Evolutionary conservation across 2,888 invertebrate genomes (phyloP).

Genomic region (Troides oblongomaculatus): DNA sequence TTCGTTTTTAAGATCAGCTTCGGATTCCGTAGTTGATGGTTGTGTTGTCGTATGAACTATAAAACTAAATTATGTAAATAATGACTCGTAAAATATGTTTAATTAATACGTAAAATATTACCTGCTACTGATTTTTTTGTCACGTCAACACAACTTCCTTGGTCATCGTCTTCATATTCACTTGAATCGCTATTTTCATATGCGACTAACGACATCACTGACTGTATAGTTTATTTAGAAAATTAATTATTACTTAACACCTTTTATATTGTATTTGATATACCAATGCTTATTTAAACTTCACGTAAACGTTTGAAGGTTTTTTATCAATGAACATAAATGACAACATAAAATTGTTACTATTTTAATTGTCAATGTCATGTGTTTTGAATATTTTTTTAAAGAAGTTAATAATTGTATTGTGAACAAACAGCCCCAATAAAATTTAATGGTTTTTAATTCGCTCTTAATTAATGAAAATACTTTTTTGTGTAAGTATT

Average conservation of each 20-base stretch:
- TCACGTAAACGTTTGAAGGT: too few relatives aligned
- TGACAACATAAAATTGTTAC: background rate
- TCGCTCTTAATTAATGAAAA: too few relatives aligned
- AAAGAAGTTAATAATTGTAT: too few relatives aligned
- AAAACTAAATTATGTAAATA: background rate
- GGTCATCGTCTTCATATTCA: slow-evolving; percentile 60
- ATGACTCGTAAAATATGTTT: too few relatives aligned
- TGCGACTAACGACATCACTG: slow-evolving; percentile 82
- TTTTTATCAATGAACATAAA: too few relatives aligned
- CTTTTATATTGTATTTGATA: too few relatives aligned
- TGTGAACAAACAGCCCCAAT: too few relatives aligned
- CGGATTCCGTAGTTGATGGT: slow-evolving; percentile 28
- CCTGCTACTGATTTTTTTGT: slow-evolving; percentile 44
- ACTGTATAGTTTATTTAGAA: background rate
- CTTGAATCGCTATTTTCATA: slow-evolving; percentile 80
- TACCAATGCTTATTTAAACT: too few relatives aligned
- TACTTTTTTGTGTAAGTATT: too few relatives aligned
- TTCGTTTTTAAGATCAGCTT: slow-evolving; percentile 17
- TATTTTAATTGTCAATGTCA: background rate
- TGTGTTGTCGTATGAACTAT: slow-evolving; percentile 30
- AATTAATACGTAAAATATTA: slow-evolving; percentile 30
- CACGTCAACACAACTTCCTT: slow-evolving; percentile 44
- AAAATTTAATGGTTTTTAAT: too few relatives aligned
- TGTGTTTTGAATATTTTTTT: background rate
- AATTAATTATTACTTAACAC: too few relatives aligned